Evolutionary conservation across 2,113 vertebrate species (phyloP), one percentile per base, ranked within the genome.

Genomic region (Pachycephala philippinensis): DNA sequence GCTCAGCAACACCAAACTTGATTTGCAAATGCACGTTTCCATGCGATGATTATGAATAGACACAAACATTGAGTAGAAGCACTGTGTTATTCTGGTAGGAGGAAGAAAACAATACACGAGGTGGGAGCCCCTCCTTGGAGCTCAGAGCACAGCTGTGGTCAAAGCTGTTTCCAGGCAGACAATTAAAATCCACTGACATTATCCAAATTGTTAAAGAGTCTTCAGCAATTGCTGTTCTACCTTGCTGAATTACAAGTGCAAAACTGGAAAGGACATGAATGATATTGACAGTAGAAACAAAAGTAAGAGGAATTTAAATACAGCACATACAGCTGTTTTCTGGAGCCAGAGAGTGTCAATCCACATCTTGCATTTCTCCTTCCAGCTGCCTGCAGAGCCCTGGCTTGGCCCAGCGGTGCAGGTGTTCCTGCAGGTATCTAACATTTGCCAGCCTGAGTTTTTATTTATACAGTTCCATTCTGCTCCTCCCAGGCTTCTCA

Each of bases 281-380:
- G 63, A 95, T 40, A 89, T 23, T 90, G 94, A 97, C 68, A 90
- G 75, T 49, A 93, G 90, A 89, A 98, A 96, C 45, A 93, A 96
- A 96, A 97, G 68, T 22, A 63, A 27, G 90, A 81, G 57, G 45
- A 90, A 89, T 74, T 95, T 91, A 95, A 97, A 96, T n/a, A 75
- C 3, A 97, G 89, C 26, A 37, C 68, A 66, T 11, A 33, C 7
- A 28, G 60, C 15, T 81, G 91, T 76, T 92, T 82, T 31, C 66
- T 84, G 82, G 82, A 78, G 60, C 42, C 78, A 74, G 50, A 40
- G 6, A 39, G 75, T 83, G 89, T 6, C 64, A 45, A 16, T 9
- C 17, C 15, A 11, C 3, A 10, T 30, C 54, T 47, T 17, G 2
- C 8, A 37, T 21, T 77, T 76, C 65, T 92, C 72, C 85, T 47